phyloP scores from a whole-genome alignment of 2,888 invertebrate species.

The Cancer borealis region DNA sequence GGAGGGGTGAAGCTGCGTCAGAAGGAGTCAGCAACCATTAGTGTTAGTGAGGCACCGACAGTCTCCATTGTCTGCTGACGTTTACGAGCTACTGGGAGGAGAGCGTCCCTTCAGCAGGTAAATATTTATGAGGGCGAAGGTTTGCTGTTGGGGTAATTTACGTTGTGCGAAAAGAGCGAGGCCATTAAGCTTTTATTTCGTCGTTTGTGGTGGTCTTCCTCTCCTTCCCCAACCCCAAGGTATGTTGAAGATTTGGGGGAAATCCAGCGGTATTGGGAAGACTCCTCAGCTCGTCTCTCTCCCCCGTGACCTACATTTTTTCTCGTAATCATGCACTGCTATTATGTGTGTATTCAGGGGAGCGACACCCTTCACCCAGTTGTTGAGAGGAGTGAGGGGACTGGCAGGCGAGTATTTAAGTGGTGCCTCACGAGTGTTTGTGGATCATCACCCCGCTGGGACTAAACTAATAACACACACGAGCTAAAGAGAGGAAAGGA shows the following conservation, averaged over 20 bases:
- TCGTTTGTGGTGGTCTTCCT: constrained; percentile 6
- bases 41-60: constrained; percentile 6
- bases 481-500: neutral
- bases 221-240: neutral
- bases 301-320: neutral
- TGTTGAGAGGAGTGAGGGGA: neutral
- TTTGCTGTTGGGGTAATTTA: constrained; percentile 51
- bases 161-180: neutral
- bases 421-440: neutral
- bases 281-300: neutral
- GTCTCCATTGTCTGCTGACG: constrained; percentile 16
- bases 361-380: neutral
- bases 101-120: constrained; percentile 45
- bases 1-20: neutral
- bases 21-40: constrained; percentile 40
- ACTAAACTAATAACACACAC: neutral
- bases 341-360: neutral
- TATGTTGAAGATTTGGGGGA: neutral
- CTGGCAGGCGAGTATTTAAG: neutral
- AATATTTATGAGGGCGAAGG: constrained; percentile 54
- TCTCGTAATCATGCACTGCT: neutral
- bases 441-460: neutral
- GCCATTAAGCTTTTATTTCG: constrained; percentile 55
- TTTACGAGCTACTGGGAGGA: constrained; percentile 36
- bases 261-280: neutral